Conservation (phyloP, 2,113 vertebrate genomes). For the Psittacara wagleri region DNA sequence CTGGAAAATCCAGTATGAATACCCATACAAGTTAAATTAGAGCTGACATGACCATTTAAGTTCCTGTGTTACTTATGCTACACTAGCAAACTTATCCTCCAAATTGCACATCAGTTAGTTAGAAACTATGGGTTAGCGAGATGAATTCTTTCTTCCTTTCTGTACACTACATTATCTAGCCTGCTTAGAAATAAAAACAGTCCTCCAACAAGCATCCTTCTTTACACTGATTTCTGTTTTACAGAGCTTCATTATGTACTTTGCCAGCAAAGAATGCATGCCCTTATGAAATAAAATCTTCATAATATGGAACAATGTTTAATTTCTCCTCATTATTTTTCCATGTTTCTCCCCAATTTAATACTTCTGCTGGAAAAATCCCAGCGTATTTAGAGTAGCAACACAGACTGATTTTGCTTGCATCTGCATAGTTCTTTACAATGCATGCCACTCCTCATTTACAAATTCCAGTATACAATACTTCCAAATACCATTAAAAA, state of each 20-base stretch:
- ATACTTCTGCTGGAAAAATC: not conserved
- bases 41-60: not conserved
- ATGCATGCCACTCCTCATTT: not conserved
- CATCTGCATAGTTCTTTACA: not conserved
- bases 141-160: not conserved
- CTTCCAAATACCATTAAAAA: not conserved
- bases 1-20: not conserved
- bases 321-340: not conserved
- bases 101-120: not conserved
- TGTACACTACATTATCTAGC: not conserved
- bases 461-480: not conserved
- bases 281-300: not conserved
- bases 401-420: not conserved
- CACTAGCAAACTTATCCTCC: not conserved
- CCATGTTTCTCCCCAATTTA: not conserved
- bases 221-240: not conserved
- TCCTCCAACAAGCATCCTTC: not conserved
- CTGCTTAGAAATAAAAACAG: not conserved
- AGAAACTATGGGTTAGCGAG: not conserved
- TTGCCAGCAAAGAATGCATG: not conserved
- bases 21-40: not conserved
- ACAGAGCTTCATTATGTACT: not conserved
- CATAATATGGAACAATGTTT: not conserved
- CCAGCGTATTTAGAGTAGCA: not conserved
- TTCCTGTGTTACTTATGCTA: not conserved